Base-by-base conservation (phyloP, 2,113 vertebrate species). In the Galemys pyrenaicus region DNA sequence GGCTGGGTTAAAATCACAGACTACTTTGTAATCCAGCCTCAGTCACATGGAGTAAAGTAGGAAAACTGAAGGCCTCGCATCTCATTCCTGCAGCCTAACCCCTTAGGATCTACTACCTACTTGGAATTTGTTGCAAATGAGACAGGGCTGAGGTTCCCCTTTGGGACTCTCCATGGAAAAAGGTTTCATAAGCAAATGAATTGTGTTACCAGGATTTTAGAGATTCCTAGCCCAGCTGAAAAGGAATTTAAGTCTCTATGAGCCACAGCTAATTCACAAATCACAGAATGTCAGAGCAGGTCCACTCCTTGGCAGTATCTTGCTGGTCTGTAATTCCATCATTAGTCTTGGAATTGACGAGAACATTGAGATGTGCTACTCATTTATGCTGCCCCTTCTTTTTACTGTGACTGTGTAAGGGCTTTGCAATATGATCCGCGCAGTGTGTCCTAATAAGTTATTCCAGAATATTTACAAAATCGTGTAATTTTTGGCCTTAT, bases 101-200 rank as follows among this genome's bases (percentile, higher is more conserved):
- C 74, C 73, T 74, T 20, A 70, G 60, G 37, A 88, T 71, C 15
- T 32, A 30, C 41, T 90, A 85, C 85, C 37, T 79, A 78, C 35
- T 81, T 97, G 41, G 6, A 85, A 85, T 78, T 90, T 89, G 46
- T 86, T 67, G n/a, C 84, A 65, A 87, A 46, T 89, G 74, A 86
- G 49, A 78, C 8, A 92, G 41, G 12, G 13, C 10, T 70, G 60
- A 4, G 35, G 51, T 96, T 80, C n/a, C 10, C n/a, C 20, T 81
- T 95, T 78, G 84, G 32, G 24, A 58, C 3, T 84, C 32, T 79
- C 10, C 78, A 67, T 46, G 79, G 37, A 67, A 85, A 56, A 91
- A 93, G 32, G 9, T 71, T 73, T 88, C 41, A 74, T 1, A 54
- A 85, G 60, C 5, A 92, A 96, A 87, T 92, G n/a, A 87, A 39